Evolutionary conservation across 1,140 invertebrate species (phyloP).

Genomic region (Yoshiicerus persimilis): DNA sequence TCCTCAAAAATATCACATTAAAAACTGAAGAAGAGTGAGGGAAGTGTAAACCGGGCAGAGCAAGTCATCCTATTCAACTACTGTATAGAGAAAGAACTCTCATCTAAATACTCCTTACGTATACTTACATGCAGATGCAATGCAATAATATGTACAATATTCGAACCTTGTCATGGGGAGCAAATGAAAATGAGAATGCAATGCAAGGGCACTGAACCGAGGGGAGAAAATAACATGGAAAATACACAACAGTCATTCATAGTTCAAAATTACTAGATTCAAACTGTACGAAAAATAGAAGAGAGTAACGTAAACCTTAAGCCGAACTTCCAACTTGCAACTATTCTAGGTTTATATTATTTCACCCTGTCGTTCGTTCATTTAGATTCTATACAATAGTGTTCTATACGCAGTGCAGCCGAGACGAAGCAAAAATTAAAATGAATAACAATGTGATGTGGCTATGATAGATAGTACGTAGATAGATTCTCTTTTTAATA

Average conservation of each 20-base stretch:
- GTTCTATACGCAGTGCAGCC: too few relatives aligned
- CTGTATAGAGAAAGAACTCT: not conserved
- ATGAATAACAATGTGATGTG: constrained; percentile 17
- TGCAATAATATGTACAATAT: not conserved
- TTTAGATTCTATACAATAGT: not conserved
- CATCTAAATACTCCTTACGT: not conserved
- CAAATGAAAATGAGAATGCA: constrained; percentile 22
- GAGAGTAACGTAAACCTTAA: too few relatives aligned
- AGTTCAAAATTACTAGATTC: not conserved
- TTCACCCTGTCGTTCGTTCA: not conserved
- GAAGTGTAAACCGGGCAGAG: not conserved
- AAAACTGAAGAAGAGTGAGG: constrained; percentile 25
- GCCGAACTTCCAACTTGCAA: not conserved
- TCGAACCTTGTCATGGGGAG: not conserved
- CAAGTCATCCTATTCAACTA: not conserved
- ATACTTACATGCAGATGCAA: not conserved
- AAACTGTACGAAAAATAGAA: not conserved
- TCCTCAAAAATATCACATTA: constrained; percentile 37
- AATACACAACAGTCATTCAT: not conserved
- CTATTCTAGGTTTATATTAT: not conserved
- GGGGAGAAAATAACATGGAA: not conserved
- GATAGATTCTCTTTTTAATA: constrained; percentile 19
- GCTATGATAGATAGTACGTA: constrained; percentile 10
- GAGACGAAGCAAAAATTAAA: constrained; percentile 16
- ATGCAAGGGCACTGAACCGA: constrained; percentile 17